A percentile compares a stretch with the other conserved stretches of the same genome.
Conservation (phyloP, 2,888 invertebrate species). For the Caradrina kadenii region DNA sequence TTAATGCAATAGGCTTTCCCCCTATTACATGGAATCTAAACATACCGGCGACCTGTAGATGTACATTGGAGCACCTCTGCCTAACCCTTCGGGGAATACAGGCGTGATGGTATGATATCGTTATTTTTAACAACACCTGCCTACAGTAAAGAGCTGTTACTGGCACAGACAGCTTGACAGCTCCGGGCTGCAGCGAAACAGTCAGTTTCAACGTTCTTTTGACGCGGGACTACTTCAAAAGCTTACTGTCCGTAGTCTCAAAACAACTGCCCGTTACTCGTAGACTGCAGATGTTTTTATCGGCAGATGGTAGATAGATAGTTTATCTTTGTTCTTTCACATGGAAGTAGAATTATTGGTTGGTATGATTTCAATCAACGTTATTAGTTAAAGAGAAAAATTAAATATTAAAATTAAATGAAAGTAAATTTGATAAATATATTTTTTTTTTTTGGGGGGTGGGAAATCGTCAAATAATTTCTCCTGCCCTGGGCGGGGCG, state of each 20-base stretch:
- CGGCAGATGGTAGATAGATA: conserved; percentile 1
- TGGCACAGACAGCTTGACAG: conserved; percentile 10
- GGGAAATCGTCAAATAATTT: too few relatives aligned
- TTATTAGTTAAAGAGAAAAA: too few relatives aligned
- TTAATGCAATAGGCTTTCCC: too few relatives aligned
- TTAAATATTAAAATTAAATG: too few relatives aligned
- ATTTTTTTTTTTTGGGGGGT: too few relatives aligned
- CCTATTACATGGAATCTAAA: too few relatives aligned
- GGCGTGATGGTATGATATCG: too few relatives aligned
- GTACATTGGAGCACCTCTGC: too few relatives aligned
- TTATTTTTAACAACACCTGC: background rate
- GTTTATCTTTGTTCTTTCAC: conserved; percentile 43
- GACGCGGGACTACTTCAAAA: conserved; percentile 30
- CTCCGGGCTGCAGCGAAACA: background rate
- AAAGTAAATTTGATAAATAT: too few relatives aligned
- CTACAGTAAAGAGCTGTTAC: background rate
- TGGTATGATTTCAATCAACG: background rate
- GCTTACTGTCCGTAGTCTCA: conserved; percentile 3
- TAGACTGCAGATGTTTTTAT: conserved; percentile 19
- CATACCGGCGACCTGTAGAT: too few relatives aligned
- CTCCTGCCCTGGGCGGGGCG: too few relatives aligned
- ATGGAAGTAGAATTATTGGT: background rate
- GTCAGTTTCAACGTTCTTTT: conserved; percentile 22
- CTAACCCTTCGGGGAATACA: too few relatives aligned
- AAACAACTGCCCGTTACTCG: conserved; percentile 21